Conservation (phyloP, 2,888 invertebrate genomes). For the Andrena dorsata region DNA sequence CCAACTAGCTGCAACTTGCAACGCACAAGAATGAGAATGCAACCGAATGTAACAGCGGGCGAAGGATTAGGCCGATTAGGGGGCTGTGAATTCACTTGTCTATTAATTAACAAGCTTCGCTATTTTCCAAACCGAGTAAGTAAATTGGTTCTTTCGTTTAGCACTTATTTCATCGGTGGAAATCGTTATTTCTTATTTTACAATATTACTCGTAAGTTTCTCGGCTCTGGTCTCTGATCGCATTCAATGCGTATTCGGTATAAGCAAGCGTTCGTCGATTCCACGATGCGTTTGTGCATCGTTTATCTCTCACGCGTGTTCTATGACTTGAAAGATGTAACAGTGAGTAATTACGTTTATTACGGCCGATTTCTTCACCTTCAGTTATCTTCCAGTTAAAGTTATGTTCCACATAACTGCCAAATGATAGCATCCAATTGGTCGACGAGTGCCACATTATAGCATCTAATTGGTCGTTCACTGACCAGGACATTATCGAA, state of each 20-base stretch:
- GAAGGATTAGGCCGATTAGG: slow-evolving; percentile 4
- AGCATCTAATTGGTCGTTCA: too few species aligned
- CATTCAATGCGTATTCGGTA: background rate
- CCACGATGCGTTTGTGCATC: background rate
- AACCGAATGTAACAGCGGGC: background rate
- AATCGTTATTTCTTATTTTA: background rate
- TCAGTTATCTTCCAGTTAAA: too few species aligned
- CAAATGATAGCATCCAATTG: too few species aligned
- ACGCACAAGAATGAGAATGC: slow-evolving; percentile 3
- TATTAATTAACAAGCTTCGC: background rate
- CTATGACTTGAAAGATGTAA: background rate
- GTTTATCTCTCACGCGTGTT: background rate
- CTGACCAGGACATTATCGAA: too few species aligned
- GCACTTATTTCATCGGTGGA: too few species aligned
- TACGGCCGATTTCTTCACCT: too few species aligned
- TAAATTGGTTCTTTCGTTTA: too few species aligned
- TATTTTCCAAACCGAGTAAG: background rate
- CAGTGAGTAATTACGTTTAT: too few species aligned
- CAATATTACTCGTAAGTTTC: slow-evolving; percentile 9
- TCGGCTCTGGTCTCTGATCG: background rate
- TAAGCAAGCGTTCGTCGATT: slow-evolving; percentile 6
- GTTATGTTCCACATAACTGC: too few species aligned
- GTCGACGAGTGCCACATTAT: too few species aligned
- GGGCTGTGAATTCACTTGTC: background rate
- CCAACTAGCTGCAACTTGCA: too few species aligned